Base-by-base conservation (phyloP, 2,888 invertebrate species). In the Cryptops parisi region DNA sequence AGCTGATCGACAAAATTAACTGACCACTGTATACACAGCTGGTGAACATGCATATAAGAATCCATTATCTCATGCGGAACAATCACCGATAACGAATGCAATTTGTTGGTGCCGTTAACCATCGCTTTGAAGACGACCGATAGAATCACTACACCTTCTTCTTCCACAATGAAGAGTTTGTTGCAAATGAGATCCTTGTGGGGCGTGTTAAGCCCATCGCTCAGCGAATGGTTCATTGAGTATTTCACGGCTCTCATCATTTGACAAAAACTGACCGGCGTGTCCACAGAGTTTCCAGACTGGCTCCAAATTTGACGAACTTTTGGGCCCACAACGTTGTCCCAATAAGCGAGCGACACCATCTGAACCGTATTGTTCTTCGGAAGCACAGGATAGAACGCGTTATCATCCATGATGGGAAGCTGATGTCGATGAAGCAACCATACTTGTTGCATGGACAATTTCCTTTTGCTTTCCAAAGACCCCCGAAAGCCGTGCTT, bases 241-340 rank as follows among this genome's bases (percentile, higher is more conserved):
- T 55, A 55, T 26, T 54, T 25, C 9, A 54, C 46, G 2, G 49
- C 53, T 25, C 44, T 47, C 21, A 23, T 43, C 12, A 55, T 6
- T n/a, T 51, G 21, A 23, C 22, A 6, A 46, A 33, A 33, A 9
- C 9, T 33, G 6, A 33, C 15, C 15, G 6, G 6, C 6, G 12
- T 17, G 6, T 6, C 15, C 23, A 22, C 26, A 5, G n/a, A 6
- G n/a, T 6, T 5, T 6, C 15, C 38, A 40, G 33, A 5, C 19
- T 48, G 52, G 24, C 25, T 44, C 55, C 55, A 55, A 21, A 54
- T 39, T 25, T 49, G 54, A 17, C 40, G 27, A 9, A 52, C 50
- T 41, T 55, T 49, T 19, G 55, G 55, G 17, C 55, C 55, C 6
- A 55, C 46, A 12, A 55, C 40, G 19, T 55, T 55, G 23, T 54